Evolutionary conservation across 2,113 vertebrate genomes (phyloP).

Genomic region (Mustela lutreola): DNA sequence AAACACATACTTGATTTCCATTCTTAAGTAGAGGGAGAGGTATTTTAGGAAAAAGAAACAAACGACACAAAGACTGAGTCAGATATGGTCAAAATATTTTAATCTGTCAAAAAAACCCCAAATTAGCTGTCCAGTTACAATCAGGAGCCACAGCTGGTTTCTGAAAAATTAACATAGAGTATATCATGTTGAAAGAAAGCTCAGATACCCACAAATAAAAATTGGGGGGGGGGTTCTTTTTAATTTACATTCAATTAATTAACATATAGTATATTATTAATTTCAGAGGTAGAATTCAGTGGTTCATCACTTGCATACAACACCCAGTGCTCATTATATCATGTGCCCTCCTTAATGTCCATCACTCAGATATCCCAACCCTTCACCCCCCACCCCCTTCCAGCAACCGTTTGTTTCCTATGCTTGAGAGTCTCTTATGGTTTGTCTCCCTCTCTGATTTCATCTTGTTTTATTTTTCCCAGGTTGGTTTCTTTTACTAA

Average conservation of each 20-base stretch:
- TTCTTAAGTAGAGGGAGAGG: neutral
- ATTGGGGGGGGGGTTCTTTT: neutral
- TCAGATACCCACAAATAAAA: neutral
- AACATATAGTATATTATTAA: neutral
- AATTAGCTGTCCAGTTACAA: slow-evolving; percentile 41
- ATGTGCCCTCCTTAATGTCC: too few relatives aligned
- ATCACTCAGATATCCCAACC: too few relatives aligned
- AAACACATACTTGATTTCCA: neutral
- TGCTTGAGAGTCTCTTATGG: too few relatives aligned
- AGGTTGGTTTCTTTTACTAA: too few relatives aligned
- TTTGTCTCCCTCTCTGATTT: too few relatives aligned
- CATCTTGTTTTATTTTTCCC: too few relatives aligned
- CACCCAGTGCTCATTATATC: too few relatives aligned
- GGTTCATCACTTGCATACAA: too few relatives aligned
- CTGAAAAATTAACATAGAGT: neutral
- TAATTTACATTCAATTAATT: neutral
- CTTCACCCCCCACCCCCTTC: too few relatives aligned
- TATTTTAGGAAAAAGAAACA: slow-evolving; percentile 16
- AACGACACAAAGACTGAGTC: neutral
- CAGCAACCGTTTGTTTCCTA: too few relatives aligned
- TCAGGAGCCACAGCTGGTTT: neutral
- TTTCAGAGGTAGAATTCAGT: neutral
- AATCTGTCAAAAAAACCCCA: neutral
- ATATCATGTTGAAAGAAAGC: neutral
- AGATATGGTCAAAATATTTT: neutral